Evolutionary conservation across 2,797 vertebrate species (phyloP), one percentile per base, ranked within the genome.

Genomic region (Picus viridis): DNA sequence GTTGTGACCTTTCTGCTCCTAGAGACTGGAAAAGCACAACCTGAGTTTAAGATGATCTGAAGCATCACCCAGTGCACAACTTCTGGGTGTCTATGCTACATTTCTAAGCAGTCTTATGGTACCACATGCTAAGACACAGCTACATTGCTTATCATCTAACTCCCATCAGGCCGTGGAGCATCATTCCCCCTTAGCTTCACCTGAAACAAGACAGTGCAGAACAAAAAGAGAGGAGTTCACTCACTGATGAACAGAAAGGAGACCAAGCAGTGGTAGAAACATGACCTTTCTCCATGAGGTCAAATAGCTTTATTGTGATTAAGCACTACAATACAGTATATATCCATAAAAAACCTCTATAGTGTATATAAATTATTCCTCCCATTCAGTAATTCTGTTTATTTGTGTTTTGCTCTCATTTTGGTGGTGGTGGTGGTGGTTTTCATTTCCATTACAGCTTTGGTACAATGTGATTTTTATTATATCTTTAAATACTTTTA

Each of bases 241-340:
- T 90, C 39, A 63, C 20, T 89, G 27, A 84, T 77, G 82, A 95
- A 97, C 87, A 97, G 88, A 95, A 69, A 96, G 71, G 41, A 96
- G 91, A 90, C 75, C 84, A 97, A 96, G 89, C 97, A 96, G 59
- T 97, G 88, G 92, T 98, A 98, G 97, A 99, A 98, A 99, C 96
- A 97, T 98, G 98, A 98, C 98, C 98, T 98, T 96, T 97, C 97
- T 97, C 96, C 98, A 93, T 97, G 94, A 98, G 98, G 98, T 98
- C 98, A 98, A 97, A 98, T 98, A 97, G 96, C 97, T 99, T 99
- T 99, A 99, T 98, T 99, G 97, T 97, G 97, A 98, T 98, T 98
- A 98, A 98, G 98, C 98, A 98, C 98, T 98, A 98, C 98, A 98
- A 98, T 99, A 98, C 98, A 98, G 98, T 98, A 98, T 98, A 98